Percentiles rank a stretch among this genome's conserved stretches.
Evolutionary conservation across 2,797 vertebrate genomes (phyloP).

Genomic region (Iguana delicatissima): DNA sequence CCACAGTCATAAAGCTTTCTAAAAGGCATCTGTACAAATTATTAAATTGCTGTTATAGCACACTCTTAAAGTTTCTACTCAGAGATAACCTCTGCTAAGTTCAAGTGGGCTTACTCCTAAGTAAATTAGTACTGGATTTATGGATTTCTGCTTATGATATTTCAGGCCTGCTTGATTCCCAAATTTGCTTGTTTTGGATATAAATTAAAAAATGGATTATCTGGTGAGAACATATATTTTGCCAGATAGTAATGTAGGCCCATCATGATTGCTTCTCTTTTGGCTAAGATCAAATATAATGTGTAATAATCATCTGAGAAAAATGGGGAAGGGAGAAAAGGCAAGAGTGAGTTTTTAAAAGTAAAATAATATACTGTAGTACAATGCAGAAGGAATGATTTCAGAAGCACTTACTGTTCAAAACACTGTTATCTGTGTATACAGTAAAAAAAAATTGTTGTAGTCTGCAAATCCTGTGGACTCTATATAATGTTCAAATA

Average conservation of each 20-base stretch:
- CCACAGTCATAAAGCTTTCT: background rate
- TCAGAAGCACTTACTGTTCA: background rate
- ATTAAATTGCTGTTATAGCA: background rate
- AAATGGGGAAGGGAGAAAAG: background rate
- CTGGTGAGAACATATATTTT: background rate
- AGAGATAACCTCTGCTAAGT: background rate
- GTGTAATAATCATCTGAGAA: background rate
- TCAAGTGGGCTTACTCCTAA: background rate
- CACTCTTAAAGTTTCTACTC: background rate
- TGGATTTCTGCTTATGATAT: background rate
- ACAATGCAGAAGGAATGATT: background rate
- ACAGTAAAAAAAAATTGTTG: accelerated
- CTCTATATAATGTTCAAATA: background rate
- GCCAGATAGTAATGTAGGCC: background rate
- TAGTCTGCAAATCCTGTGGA: background rate
- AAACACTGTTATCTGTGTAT: background rate
- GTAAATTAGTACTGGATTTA: background rate
- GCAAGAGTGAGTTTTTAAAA: background rate
- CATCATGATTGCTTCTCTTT: background rate
- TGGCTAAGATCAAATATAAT: background rate
- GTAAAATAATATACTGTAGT: background rate
- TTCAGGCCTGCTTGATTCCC: background rate
- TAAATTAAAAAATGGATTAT: background rate
- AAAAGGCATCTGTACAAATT: background rate
- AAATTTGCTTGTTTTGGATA: background rate